phyloP scores from a whole-genome alignment of 2,113 vertebrate genomes.

The Alaudala cheleensis region DNA sequence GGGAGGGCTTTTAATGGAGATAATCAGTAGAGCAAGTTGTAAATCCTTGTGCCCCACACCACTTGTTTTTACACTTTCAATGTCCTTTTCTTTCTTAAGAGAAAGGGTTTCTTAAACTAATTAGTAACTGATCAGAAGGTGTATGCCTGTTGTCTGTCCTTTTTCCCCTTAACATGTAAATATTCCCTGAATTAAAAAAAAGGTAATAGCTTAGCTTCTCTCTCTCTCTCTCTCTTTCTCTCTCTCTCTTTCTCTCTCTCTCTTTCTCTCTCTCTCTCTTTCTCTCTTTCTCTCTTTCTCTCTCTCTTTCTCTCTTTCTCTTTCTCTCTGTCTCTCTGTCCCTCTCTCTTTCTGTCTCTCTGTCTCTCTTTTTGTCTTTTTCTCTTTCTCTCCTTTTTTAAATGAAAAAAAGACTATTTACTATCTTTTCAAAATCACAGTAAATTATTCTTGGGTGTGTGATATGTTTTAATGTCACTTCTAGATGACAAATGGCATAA shows the following conservation, averaged over 20 bases:
- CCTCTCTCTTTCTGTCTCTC: neutral
- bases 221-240: neutral
- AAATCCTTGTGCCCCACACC: neutral
- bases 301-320: neutral
- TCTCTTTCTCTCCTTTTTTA: no score
- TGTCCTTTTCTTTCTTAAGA: neutral
- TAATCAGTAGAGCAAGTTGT: neutral
- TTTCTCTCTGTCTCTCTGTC: neutral
- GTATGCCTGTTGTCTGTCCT: neutral
- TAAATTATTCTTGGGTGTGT: neutral
- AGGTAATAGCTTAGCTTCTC: neutral
- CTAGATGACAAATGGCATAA: neutral
- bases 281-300: accelerated
- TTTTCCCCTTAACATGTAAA: neutral
- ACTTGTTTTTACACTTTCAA: neutral
- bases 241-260: accelerated
- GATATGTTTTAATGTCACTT: neutral
- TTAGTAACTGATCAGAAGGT: neutral
- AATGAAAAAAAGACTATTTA: neutral
- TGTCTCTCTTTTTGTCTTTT: accelerated
- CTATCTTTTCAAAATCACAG: neutral
- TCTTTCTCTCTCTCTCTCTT: accelerated
- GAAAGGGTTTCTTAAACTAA: neutral
- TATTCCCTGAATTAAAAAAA: neutral
- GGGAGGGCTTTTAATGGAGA: neutral